These are phyloP conservation scores for Thysanoteuthis rhombus DNA, from an alignment of 2,888 invertebrate genomes.

Conservation along the genomic window DNA sequence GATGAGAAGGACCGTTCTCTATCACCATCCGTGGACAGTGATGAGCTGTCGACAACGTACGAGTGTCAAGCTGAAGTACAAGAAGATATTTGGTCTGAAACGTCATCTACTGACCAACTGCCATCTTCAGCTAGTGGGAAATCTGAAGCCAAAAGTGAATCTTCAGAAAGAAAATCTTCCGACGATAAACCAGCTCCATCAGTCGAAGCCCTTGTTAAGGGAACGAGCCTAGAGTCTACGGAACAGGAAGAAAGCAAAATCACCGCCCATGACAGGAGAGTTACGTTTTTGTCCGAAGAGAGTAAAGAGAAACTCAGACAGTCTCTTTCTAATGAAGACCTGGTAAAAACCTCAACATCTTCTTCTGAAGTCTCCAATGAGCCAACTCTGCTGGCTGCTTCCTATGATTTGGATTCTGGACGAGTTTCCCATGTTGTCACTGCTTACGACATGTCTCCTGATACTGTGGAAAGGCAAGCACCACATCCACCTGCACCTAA, in stretches of 20 bases:
- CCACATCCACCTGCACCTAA: constrained; percentile 72
- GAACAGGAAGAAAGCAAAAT: constrained; percentile 43
- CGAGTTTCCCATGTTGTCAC: constrained; percentile 68
- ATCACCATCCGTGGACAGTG: constrained; percentile 62
- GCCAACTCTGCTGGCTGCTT: constrained; percentile 86
- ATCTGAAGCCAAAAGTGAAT: constrained; percentile 55
- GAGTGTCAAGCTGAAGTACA: constrained; percentile 52
- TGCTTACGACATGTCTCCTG: constrained; percentile 65
- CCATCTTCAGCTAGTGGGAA: constrained; percentile 57
- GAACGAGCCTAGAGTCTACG: constrained; percentile 47
- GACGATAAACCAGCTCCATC: constrained; percentile 61
- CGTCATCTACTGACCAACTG: constrained; percentile 44
- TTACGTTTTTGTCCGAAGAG: constrained; percentile 56
- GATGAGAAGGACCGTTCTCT: constrained; percentile 59
- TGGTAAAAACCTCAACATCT: constrained; percentile 69
- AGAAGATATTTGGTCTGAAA: constrained; percentile 41
- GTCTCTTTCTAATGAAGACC: constrained; percentile 56
- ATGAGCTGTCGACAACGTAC: constrained; percentile 53
- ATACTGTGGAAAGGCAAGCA: constrained; percentile 69
- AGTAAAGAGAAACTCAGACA: constrained; percentile 47
- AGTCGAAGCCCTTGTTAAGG: constrained; percentile 52
- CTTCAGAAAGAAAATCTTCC: constrained; percentile 59
- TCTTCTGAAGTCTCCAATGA: constrained; percentile 87
- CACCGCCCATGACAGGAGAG: constrained; percentile 48
- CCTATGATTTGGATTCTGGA: constrained; percentile 76